phyloP scores from a whole-genome alignment of 2,113 vertebrate species.

The Zingel zingel region DNA sequence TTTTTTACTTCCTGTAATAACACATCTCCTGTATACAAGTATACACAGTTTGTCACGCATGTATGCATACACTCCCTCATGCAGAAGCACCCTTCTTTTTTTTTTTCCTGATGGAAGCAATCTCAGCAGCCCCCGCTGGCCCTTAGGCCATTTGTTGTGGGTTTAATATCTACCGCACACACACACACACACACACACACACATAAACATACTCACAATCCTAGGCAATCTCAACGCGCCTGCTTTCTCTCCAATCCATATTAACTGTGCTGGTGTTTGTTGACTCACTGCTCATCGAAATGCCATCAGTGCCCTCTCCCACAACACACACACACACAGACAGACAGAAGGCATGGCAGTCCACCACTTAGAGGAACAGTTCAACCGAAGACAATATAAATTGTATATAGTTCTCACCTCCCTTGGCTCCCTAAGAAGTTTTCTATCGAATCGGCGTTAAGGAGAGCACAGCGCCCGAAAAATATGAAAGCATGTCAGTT shows the following conservation, averaged over 20 bases:
- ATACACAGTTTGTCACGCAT: conserved; percentile 14
- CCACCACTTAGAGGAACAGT: no score
- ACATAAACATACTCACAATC: not conserved
- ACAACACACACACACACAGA: no score
- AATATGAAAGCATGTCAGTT: no score
- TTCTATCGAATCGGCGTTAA: no score
- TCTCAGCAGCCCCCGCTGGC: conserved; percentile 30
- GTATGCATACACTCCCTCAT: not conserved
- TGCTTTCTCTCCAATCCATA: conserved; percentile 25
- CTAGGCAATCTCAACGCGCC: not conserved
- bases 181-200: not conserved
- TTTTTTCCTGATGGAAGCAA: conserved; percentile 32
- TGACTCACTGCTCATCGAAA: conserved; percentile 21
- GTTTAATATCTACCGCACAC: conserved; percentile 51
- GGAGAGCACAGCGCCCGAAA: no score
- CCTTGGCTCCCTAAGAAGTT: no score
- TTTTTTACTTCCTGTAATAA: conserved; percentile 14
- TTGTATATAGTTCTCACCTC: no score
- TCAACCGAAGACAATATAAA: no score
- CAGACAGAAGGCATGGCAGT: no score
- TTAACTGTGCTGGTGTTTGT: conserved; percentile 29
- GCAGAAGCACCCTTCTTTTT: not conserved
- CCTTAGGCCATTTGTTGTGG: conserved; percentile 53
- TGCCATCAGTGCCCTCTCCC: conserved; percentile 8
- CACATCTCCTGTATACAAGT: not conserved